These are phyloP conservation scores for Nymphicus hollandicus DNA, from an alignment of 2,113 vertebrate species.

Conservation along the genomic window DNA sequence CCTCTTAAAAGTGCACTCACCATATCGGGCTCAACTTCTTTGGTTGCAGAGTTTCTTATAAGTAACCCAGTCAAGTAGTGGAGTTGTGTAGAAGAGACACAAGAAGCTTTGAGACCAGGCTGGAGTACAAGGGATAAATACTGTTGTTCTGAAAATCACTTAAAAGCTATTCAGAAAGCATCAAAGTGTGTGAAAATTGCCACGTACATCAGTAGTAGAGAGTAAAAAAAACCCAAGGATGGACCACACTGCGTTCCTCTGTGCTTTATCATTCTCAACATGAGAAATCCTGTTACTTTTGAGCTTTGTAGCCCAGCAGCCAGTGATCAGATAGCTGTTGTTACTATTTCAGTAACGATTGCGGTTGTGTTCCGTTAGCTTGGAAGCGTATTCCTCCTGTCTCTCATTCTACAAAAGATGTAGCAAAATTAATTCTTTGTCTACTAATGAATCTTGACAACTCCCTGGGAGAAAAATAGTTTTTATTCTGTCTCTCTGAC, in stretches of 20 bases:
- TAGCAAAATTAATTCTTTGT: neutral
- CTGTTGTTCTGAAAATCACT: neutral
- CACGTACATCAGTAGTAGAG: neutral
- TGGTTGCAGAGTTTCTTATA: neutral
- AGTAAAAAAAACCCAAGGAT: neutral
- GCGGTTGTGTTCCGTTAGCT: neutral
- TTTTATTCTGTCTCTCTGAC: neutral
- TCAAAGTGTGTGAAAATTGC: neutral
- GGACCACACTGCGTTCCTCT: rapidly evolving
- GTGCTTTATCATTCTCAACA: neutral
- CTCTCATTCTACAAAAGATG: neutral
- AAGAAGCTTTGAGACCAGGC: neutral
- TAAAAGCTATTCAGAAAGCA: neutral
- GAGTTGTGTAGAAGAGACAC: neutral
- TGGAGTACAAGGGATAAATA: neutral
- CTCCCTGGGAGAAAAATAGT: neutral
- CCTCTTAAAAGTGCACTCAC: neutral
- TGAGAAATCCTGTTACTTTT: neutral
- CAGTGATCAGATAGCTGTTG: neutral
- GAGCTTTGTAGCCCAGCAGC: neutral
- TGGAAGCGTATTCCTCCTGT: neutral
- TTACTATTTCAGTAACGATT: neutral
- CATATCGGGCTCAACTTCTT: neutral
- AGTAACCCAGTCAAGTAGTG: neutral
- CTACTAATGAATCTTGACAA: neutral